Conservation (phyloP, 2,888 invertebrate genomes). For the Drosophila borealis region DNA sequence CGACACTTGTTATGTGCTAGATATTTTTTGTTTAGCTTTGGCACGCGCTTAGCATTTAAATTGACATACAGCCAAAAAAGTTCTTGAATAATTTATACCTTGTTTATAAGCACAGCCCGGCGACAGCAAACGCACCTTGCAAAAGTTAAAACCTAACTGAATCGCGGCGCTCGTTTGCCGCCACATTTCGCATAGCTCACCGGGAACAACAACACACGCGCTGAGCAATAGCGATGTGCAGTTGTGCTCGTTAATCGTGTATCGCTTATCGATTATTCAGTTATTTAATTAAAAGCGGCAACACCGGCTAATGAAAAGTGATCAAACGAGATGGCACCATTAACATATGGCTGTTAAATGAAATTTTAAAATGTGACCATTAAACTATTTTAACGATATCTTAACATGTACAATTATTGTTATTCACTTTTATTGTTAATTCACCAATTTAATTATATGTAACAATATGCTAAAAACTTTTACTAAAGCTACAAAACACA, state of each 20-base stretch:
- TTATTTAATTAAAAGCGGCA: conserved; percentile 11
- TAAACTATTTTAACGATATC: too few relatives aligned
- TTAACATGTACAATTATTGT: not conserved
- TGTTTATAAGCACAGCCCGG: conserved; percentile 24
- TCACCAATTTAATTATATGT: conserved; percentile 44
- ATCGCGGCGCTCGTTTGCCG: conserved; percentile 56
- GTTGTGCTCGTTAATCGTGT: not conserved
- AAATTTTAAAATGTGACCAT: not conserved
- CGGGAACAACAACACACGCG: conserved; percentile 13
- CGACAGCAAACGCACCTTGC: conserved; percentile 64
- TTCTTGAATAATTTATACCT: conserved; percentile 49
- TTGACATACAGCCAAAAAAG: conserved; percentile 46
- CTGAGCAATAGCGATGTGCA: conserved; percentile 28
- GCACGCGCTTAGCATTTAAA: conserved; percentile 62
- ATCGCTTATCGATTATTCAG: conserved; percentile 23
- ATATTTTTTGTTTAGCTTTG: conserved; percentile 37
- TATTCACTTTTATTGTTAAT: conserved; percentile 33
- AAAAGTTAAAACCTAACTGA: conserved; percentile 68
- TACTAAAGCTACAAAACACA: conserved; percentile 60
- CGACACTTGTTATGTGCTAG: conserved; percentile 43
- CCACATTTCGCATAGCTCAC: conserved; percentile 61
- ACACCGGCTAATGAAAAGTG: not conserved
- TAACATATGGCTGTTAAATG: not conserved
- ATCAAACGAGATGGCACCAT: not conserved
- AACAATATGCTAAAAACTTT: conserved; percentile 46